Base-by-base conservation (phyloP, 2,888 invertebrate genomes). In the Eupithecia dodoneata region DNA sequence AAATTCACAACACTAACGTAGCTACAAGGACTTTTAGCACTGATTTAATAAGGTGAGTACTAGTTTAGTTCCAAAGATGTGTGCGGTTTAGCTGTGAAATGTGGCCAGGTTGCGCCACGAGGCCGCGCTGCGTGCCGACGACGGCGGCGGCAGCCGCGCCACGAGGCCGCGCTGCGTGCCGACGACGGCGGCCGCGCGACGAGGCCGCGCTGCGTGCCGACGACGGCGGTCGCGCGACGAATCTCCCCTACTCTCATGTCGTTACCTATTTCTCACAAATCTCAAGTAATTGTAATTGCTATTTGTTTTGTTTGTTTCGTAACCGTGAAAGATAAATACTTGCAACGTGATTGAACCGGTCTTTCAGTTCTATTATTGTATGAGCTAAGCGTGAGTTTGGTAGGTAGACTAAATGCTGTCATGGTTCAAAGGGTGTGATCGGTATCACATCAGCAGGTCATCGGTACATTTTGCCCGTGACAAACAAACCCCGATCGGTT, bases 71-170 rank as follows among this genome's bases (percentile, higher is more conserved):
- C 0, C 67, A 67, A 67, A 45, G 9, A 67, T 44, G 67, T 66
- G 42, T 66, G 65, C 67, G 9, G n/a, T 44, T n/a, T 67, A 10
- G n/a, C 67, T 45, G 67, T 67, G 67, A 67, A 42, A 67, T 44
- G 4, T 5, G 67, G 7, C 13, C 6, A 12, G 3, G 67, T 67
- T 67, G 67, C 67, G 67, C 2, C 67, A 67, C 44, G 18, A 67
- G 67, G 67, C 67, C n/a, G n/a, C n/a, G n/a, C n/a, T n/a, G n/a
- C n/a, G n/a, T n/a, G n/a, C n/a, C n/a, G n/a, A n/a, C 30, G 30
- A 30, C 30, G 30, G 30, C 30, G 30, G n/a, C n/a, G n/a, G n/a
- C n/a, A n/a, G 30, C n/a, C n/a, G n/a, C n/a, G n/a, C n/a, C n/a
- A n/a, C n/a, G n/a, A n/a, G n/a, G 18, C 30, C 10, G 63, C 59